Evolutionary conservation across 2,888 invertebrate species (phyloP), one percentile per base, ranked within the genome.

Genomic region (Hoplodrina blanda): DNA sequence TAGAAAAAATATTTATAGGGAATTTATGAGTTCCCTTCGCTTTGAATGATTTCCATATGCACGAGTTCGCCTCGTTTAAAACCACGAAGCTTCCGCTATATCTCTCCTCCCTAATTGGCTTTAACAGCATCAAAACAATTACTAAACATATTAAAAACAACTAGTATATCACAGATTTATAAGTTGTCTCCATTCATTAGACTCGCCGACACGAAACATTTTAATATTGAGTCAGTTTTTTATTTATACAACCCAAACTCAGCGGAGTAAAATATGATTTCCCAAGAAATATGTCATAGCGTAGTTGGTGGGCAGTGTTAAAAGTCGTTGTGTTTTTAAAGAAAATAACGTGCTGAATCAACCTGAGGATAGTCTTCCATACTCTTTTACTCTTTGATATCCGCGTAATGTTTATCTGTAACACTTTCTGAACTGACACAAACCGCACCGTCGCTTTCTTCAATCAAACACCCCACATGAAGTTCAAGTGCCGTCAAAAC

Each of bases 401-500:
- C 84, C 84, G 81, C 62, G 19, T 64, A 68, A 80, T 85, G 76
- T 87, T 80, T 85, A 75, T 79, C 66, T 73, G 65, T 64, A 78
- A 75, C 62, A 73, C 54, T 68, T 78, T 78, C 73, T 64, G 68
- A 54, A 59, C 59, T 64, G 73, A 81, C 68, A 67, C 69, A 78
- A 78, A 78, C 77, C 69, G 63, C 70, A 77, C 80, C 78, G 73
- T 56, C 70, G 71, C 66, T 80, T 83, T 73, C 75, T 83, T 84
- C 80, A 78, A 86, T 80, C 79, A 62, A 70, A 62, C 59, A 37
- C 53, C 65, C 79, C 68, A 76, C 70, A 78, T 71, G 75, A 84
- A 86, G 81, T 84, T 87, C 86, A 86, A 88, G 84, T 87, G 81
- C 82, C 82, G 81, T 85, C 85, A 83, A 85, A 88, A 86, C 81